Conservation (phyloP, 2,113 vertebrate species). For the Dasyurus viverrinus region DNA sequence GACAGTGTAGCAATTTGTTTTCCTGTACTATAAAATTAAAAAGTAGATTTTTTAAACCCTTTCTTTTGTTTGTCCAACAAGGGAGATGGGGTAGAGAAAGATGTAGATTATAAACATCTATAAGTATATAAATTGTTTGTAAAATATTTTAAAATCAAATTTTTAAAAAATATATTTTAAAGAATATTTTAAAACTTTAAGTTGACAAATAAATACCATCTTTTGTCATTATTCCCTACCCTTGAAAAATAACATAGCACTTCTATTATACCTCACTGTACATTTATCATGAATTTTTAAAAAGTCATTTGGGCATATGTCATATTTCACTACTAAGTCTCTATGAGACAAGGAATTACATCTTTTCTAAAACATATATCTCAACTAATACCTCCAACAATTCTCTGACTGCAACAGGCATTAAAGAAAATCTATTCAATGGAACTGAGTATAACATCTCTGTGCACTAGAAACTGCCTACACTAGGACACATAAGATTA, state of each 20-base stretch:
- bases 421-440: background rate
- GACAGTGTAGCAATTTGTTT: too few species aligned
- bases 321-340: background rate
- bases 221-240: too few species aligned
- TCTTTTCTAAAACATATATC: background rate
- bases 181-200: too few species aligned
- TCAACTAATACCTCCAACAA: background rate
- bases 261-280: background rate
- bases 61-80: background rate
- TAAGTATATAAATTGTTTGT: background rate
- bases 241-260: too few species aligned
- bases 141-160: too few species aligned
- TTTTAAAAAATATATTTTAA: too few species aligned
- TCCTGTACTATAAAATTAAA: too few species aligned
- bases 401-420: background rate
- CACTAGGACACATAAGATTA: too few species aligned
- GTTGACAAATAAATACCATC: too few species aligned
- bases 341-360: background rate
- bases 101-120: background rate
- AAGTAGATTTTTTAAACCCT: background rate
- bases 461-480: background rate
- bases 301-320: background rate
- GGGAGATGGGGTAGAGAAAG: background rate
- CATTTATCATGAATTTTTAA: background rate
- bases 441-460: background rate